These are phyloP conservation scores for Mormyrops boulengeri DNA, from an alignment of 2,797 vertebrate species.

Conservation along the genomic window DNA sequence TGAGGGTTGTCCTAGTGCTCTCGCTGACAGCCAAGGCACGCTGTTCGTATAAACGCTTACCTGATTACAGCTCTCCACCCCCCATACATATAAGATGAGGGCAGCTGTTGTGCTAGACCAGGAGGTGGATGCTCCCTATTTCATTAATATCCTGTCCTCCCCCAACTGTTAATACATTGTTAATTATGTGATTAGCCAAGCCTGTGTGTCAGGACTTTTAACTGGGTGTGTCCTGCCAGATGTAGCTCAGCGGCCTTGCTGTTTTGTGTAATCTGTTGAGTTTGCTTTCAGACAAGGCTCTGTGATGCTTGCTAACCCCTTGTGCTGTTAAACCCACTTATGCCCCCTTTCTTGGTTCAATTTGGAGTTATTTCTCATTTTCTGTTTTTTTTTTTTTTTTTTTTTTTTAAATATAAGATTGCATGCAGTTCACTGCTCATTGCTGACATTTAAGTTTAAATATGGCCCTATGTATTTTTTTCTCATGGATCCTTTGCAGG, in stretches of 20 bases:
- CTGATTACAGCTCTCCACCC: not conserved
- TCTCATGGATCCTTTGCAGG: not conserved
- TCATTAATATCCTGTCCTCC: not conserved
- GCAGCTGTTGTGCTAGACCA: not conserved
- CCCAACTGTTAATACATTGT: not conserved
- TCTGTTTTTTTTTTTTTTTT: not conserved
- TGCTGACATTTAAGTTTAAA: not conserved
- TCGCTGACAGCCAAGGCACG: not conserved
- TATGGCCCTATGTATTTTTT: not conserved
- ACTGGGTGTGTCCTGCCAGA: constrained; percentile 5
- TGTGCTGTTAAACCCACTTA: not conserved
- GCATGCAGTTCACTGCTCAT: not conserved
- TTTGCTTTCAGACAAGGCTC: not conserved
- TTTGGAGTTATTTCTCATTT: not conserved
- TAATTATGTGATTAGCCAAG: constrained; percentile 10
- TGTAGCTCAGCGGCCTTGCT: not conserved
- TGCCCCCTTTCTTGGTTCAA: not conserved
- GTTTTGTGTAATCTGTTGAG: not conserved
- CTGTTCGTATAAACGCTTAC: not conserved
- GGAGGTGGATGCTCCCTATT: not conserved
- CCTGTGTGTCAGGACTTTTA: not conserved
- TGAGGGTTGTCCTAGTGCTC: not conserved
- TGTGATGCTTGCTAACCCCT: not conserved
- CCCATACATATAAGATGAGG: not conserved
- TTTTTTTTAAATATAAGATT: not conserved